Conservation (phyloP, 2,797 vertebrate species). For the Schizothorax lantsangensis region DNA sequence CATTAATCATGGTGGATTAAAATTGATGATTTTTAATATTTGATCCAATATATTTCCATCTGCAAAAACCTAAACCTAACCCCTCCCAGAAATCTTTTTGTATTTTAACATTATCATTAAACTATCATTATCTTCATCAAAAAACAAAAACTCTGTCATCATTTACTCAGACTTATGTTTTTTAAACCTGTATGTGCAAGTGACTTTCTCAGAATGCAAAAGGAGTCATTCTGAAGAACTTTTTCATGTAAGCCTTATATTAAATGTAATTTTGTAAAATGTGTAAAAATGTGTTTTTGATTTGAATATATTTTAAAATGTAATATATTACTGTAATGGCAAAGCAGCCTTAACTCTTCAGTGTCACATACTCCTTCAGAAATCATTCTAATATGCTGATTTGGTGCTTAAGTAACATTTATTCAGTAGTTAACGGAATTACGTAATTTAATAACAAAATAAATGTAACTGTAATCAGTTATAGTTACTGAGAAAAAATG, state of each 20-base stretch:
- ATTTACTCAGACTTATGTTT: not conserved
- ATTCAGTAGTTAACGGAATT: too few relatives aligned
- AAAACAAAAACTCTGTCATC: not conserved
- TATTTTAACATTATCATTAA: not conserved
- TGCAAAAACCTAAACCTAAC: not conserved
- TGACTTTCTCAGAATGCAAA: not conserved
- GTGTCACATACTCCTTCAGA: not conserved
- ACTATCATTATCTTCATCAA: not conserved
- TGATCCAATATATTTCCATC: not conserved
- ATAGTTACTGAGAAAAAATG: too few relatives aligned
- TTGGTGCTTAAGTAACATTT: not conserved
- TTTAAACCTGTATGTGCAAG: not conserved
- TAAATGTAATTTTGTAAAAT: too few relatives aligned
- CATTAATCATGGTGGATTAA: not conserved
- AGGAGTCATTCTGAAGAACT: not conserved
- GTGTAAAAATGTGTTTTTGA: too few relatives aligned
- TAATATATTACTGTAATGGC: not conserved
- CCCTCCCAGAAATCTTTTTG: not conserved
- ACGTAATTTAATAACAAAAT: too few relatives aligned
- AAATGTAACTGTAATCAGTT: not conserved
- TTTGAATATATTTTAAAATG: too few relatives aligned
- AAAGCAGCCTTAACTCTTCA: not conserved
- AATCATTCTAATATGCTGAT: not conserved
- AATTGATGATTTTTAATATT: not conserved
- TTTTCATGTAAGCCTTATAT: not conserved